These are phyloP conservation scores for Alaudala cheleensis DNA, from an alignment of 2,113 vertebrate species.

Conservation along the genomic window DNA sequence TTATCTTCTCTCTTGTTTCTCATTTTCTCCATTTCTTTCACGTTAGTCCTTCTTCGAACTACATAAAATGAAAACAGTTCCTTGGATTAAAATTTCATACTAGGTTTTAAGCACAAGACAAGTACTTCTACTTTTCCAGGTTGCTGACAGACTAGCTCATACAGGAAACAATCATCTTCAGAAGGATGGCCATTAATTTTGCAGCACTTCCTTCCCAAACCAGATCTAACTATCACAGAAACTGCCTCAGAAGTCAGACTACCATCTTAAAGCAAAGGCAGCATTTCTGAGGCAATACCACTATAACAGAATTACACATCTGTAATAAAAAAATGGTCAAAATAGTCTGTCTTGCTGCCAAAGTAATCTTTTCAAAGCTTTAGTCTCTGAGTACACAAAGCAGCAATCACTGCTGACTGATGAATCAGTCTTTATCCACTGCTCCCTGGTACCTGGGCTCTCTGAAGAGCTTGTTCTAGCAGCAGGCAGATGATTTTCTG, in stretches of 20 bases:
- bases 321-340: neutral
- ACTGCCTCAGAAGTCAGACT: neutral
- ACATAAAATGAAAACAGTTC: neutral
- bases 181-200: neutral
- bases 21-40: conserved; percentile 82
- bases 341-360: neutral
- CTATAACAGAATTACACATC: neutral
- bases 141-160: neutral
- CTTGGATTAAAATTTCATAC: neutral
- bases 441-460: conserved; percentile 69
- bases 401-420: neutral
- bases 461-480: conserved; percentile 49
- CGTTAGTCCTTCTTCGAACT: conserved; percentile 84
- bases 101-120: neutral
- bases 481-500: conserved; percentile 56
- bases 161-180: neutral
- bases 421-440: neutral
- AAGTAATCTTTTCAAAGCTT: neutral
- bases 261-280: neutral
- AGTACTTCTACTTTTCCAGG: neutral
- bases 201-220: neutral
- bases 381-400: neutral
- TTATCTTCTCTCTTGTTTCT: conserved; percentile 84
- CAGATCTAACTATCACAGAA: neutral
- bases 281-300: neutral